phyloP scores from a whole-genome alignment of 2,888 invertebrate genomes.

The Plebejus argus region DNA sequence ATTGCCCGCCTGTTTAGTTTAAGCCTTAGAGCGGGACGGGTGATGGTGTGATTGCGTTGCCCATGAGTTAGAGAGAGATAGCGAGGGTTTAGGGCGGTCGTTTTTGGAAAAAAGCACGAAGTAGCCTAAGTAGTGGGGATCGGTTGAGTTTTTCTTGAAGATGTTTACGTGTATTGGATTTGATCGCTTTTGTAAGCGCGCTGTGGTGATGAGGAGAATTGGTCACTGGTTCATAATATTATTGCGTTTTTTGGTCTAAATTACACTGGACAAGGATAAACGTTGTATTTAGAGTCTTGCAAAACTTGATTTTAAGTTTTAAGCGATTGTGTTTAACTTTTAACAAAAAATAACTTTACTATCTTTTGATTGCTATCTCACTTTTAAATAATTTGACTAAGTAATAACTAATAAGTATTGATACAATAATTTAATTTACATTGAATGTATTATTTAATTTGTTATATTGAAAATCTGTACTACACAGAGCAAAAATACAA shows the following conservation, averaged over 20 bases:
- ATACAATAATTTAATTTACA: no score
- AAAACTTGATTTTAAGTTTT: not conserved
- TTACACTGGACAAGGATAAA: not conserved
- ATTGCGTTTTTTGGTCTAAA: not conserved
- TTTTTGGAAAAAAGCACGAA: conserved; percentile 75
- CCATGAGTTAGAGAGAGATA: conserved; percentile 52
- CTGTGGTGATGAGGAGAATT: conserved; percentile 52
- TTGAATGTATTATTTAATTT: no score
- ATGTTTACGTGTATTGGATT: conserved; percentile 79
- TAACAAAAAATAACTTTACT: no score
- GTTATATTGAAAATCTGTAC: no score
- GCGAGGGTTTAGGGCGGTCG: conserved; percentile 58
- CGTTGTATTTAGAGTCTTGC: not conserved
- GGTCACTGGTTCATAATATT: conserved; percentile 45
- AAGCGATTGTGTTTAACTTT: no score
- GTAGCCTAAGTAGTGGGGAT: conserved; percentile 79
- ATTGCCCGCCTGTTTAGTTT: conserved; percentile 72
- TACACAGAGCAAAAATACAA: no score
- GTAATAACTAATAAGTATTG: no score
- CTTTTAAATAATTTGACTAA: no score
- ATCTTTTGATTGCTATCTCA: no score
- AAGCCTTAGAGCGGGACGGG: conserved; percentile 70
- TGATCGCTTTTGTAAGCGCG: conserved; percentile 67
- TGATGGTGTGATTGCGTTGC: conserved; percentile 38
- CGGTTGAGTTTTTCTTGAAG: conserved; percentile 79